phyloP scores from a whole-genome alignment of 2,113 vertebrate genomes.

The Baryphthengus martii region DNA sequence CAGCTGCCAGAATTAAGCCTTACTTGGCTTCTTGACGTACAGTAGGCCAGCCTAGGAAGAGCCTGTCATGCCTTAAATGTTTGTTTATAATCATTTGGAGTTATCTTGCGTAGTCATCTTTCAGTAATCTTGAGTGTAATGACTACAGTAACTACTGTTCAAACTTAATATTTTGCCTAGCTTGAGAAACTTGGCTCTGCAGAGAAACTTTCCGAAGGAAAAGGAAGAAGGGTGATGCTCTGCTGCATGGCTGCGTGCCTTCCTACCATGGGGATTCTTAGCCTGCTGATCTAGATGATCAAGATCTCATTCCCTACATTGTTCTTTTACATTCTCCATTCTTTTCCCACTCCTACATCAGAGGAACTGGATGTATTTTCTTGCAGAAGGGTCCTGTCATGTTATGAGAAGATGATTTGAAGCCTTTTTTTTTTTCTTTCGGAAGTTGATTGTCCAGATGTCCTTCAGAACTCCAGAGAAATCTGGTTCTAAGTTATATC shows the following conservation, averaged over 20 bases:
- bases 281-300: not conserved
- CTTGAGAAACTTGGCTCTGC: not conserved
- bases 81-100: constrained; percentile 17
- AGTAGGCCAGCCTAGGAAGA: not conserved
- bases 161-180: not conserved
- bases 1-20: not conserved
- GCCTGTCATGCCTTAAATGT: not conserved
- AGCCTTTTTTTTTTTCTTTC: not conserved
- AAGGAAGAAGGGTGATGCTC: not conserved
- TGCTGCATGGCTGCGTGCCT: not conserved
- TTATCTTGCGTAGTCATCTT: constrained; percentile 35
- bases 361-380: not conserved
- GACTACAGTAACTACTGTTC: constrained; percentile 2
- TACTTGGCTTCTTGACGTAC: not conserved
- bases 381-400: not conserved
- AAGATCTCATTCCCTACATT: not conserved
- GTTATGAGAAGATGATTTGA: not conserved
- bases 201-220: not conserved
- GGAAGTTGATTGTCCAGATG: not conserved
- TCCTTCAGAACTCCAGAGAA: not conserved
- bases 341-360: not conserved
- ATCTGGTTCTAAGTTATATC: not conserved
- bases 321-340: not conserved
- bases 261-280: not conserved
- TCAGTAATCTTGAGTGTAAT: not conserved